phyloP scores from a whole-genome alignment of 2,113 vertebrate genomes.

The Oophaga pumilio region DNA sequence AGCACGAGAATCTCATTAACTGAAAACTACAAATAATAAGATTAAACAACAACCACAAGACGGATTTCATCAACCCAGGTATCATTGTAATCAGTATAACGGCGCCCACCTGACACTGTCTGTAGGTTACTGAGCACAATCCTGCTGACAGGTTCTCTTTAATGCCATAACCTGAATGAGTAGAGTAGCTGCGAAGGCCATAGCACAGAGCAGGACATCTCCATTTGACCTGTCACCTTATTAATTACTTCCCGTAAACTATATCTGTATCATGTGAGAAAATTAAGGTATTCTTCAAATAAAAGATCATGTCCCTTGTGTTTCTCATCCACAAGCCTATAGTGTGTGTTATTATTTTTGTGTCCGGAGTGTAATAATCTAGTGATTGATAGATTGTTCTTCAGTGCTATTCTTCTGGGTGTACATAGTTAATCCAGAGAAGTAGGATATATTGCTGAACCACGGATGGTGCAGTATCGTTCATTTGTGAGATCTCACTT shows the following conservation, averaged over 20 bases:
- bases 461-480: neutral
- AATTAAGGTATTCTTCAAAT: neutral
- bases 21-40: too few species aligned
- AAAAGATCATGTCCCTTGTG: neutral
- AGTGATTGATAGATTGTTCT: neutral
- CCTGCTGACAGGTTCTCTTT: too few species aligned
- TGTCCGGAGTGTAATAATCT: neutral
- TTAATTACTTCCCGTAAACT: neutral
- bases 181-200: too few species aligned
- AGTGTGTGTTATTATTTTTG: neutral
- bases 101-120: too few species aligned
- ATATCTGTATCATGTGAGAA: neutral
- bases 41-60: too few species aligned
- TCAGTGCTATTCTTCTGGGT: neutral
- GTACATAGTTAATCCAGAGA: neutral
- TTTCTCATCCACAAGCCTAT: neutral
- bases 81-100: too few species aligned
- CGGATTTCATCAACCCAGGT: too few species aligned
- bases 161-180: too few species aligned
- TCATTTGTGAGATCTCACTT: conserved; percentile 17
- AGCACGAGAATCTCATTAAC: too few species aligned
- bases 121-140: too few species aligned
- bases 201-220: too few species aligned
- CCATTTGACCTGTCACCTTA: neutral
- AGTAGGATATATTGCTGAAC: conserved; percentile 8